Percentiles rank a stretch among this genome's conserved stretches.
phyloP scores from a whole-genome alignment of 2,113 vertebrate species.

The Copsychus sechellarum region DNA sequence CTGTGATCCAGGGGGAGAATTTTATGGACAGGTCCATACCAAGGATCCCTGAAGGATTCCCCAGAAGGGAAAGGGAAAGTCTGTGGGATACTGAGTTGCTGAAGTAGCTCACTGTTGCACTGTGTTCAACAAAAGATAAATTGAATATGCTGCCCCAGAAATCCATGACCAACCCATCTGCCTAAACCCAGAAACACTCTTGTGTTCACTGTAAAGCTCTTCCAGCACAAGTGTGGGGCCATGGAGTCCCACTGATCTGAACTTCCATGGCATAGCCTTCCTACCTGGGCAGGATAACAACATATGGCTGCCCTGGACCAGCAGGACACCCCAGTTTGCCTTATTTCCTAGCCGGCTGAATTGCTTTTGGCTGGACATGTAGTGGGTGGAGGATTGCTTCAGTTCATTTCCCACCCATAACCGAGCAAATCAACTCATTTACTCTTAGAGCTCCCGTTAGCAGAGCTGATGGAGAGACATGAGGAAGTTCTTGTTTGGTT shows the following conservation, averaged over 20 bases:
- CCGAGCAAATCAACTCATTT: background rate
- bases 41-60: background rate
- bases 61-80: background rate
- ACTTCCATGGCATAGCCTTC: background rate
- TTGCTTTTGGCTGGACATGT: background rate
- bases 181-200: background rate
- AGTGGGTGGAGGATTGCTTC: background rate
- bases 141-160: background rate
- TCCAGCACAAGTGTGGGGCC: background rate
- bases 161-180: background rate
- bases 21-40: background rate
- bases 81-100: background rate
- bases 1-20: background rate
- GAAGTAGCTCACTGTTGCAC: background rate
- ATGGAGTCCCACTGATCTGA: background rate
- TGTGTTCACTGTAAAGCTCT: background rate
- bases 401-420: background rate
- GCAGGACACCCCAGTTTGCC: background rate
- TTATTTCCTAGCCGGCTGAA: background rate
- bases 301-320: background rate
- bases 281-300: background rate
- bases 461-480: background rate
- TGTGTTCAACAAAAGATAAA: background rate
- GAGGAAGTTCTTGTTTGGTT: constrained; percentile 28
- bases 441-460: background rate